A percentile compares a stretch with the other conserved stretches of the same genome.
Evolutionary conservation across 2,888 invertebrate species (phyloP).

Genomic region (Pediacus dermestoides): DNA sequence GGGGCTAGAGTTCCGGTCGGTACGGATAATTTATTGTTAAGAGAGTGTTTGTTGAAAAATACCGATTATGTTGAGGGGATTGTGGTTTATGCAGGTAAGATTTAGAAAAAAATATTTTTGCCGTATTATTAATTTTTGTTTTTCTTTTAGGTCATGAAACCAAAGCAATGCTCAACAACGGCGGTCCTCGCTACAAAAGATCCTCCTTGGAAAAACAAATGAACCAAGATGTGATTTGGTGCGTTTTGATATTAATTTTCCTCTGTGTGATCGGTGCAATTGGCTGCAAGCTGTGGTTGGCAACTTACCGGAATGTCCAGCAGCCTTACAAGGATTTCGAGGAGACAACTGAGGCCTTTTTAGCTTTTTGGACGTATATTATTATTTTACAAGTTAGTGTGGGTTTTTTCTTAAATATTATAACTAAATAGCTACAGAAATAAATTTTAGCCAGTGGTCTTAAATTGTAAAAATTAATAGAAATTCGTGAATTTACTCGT

Average conservation of each 20-base stretch:
- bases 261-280: conserved; percentile 89
- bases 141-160: conserved; percentile 79
- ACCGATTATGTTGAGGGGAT: conserved; percentile 96
- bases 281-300: conserved; percentile 85
- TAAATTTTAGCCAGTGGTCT: too few relatives aligned
- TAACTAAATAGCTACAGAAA: too few relatives aligned
- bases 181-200: conserved; percentile 89
- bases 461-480: too few relatives aligned
- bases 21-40: conserved; percentile 85
- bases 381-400: conserved; percentile 80
- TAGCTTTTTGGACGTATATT: conserved; percentile 93
- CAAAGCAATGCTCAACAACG: conserved; percentile 96
- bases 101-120: conserved; percentile 1
- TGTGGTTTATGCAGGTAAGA: conserved; percentile 84
- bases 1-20: conserved; percentile 76
- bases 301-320: conserved; percentile 55
- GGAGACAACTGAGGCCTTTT: conserved; percentile 59
- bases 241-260: conserved; percentile 84
- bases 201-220: conserved; percentile 89
- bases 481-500: background rate
- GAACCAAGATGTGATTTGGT: conserved; percentile 96
- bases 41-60: conserved; percentile 93
- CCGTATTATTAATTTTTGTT: conserved; percentile 7
- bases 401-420: conserved; percentile 4
- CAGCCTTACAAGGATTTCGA: conserved; percentile 64